These are phyloP conservation scores for Oligia latruncula DNA, from an alignment of 2,888 invertebrate genomes.

Conservation along the genomic window DNA sequence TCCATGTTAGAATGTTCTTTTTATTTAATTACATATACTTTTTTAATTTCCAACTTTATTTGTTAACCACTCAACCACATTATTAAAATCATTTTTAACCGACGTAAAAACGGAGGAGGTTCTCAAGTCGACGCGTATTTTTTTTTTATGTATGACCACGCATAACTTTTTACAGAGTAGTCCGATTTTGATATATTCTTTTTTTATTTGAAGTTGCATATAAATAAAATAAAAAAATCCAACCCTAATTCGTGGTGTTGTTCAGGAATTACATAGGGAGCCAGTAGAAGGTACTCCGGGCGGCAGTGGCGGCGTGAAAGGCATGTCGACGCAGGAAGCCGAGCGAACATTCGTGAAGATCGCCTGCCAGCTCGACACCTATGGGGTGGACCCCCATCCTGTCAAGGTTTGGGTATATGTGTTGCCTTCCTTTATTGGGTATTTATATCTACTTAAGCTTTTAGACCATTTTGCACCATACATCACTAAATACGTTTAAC, in stretches of 20 bases:
- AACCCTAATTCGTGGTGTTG: neutral
- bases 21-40: neutral
- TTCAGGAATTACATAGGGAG: conserved; percentile 85
- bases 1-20: neutral
- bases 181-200: too few species aligned
- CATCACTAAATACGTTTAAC: neutral
- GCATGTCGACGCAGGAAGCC: conserved; percentile 96
- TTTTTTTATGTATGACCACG: too few species aligned
- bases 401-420: conserved; percentile 93
- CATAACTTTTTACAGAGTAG: too few species aligned
- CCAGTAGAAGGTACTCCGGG: conserved; percentile 95
- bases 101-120: too few species aligned
- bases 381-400: conserved; percentile 99
- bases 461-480: neutral
- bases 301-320: conserved; percentile 92
- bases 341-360: conserved; percentile 97
- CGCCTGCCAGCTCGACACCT: conserved; percentile 97
- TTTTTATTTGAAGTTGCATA: too few species aligned
- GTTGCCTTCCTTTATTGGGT: conserved; percentile 40
- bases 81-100: neutral
- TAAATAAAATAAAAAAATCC: too few species aligned
- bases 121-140: too few species aligned
- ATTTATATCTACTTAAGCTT: conserved; percentile 43
- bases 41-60: too few species aligned
- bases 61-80: too few species aligned